Evolutionary conservation across 2,888 invertebrate species (phyloP).

Genomic region (Drosophila subquinaria): DNA sequence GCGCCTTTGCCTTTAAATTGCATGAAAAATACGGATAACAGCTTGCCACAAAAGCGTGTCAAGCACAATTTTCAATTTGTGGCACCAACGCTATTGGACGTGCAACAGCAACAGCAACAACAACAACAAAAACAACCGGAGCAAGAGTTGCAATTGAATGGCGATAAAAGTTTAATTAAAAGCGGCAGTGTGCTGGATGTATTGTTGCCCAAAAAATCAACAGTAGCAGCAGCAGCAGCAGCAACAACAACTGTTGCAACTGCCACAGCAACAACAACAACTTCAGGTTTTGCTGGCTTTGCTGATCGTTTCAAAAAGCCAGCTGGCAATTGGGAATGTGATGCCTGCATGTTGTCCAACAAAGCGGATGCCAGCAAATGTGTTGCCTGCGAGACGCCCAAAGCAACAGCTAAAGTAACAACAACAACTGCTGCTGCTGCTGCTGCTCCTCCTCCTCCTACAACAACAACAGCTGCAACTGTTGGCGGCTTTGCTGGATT

Average conservation of each 20-base stretch:
- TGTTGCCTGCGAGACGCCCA: conserved; percentile 86
- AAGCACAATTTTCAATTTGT: conserved; percentile 87
- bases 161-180: conserved; percentile 16
- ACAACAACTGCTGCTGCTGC: not conserved
- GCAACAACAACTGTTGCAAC: not conserved
- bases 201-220: conserved; percentile 48
- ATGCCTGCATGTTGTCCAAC: conserved; percentile 88
- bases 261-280: conserved; percentile 3
- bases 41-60: conserved; percentile 71
- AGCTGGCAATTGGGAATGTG: conserved; percentile 89
- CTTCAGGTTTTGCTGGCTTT: conserved; percentile 40
- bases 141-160: conserved; percentile 8
- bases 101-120: conserved; percentile 1
- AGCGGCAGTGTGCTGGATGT: conserved; percentile 86
- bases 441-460: conserved; percentile 11
- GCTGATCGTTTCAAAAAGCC: conserved; percentile 86
- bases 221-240: conserved; percentile 1
- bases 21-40: not conserved
- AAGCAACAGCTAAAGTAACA: not conserved
- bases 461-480: not conserved
- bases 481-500: conserved; percentile 38
- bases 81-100: conserved; percentile 85
- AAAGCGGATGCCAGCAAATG: conserved; percentile 85
- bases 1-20: conserved; percentile 85
- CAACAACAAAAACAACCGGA: not conserved